Base-by-base conservation (phyloP, 2,888 invertebrate species). In the Xestobium rufovillosum region DNA sequence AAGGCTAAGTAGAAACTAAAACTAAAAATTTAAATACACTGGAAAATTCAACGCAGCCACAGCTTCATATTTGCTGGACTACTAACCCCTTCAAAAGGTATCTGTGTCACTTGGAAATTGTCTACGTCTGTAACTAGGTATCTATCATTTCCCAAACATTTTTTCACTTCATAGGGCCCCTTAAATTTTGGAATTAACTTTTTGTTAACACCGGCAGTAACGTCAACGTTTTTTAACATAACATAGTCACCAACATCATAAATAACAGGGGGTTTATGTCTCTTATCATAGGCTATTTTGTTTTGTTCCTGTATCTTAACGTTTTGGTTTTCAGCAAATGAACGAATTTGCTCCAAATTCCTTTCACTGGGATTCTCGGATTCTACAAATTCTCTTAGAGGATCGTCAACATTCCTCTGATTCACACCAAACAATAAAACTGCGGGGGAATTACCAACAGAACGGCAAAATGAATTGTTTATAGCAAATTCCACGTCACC, bases 131-230 rank as follows among this genome's bases (percentile, higher is more conserved):
- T 34, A 12, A 47, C 27, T 4, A 48, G 31, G 33, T 47, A 52
- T 25, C 49, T 36, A 32, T 52, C 49, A 36, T 42, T 42, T 12
- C 31, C 40, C 6, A 52, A 30, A 6, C 42, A 36, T 31, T 49
- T 49, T 19, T 45, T 38, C 10, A 48, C 44, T 8, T 32, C 36
- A 26, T 49, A 49, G 13, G 46, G 52, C 8, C 48, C 50, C 36
- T 45, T 46, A 41, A 29, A 48, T 19, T 47, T 47, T 3, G 49
- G 48, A 9, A 48, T 40, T 4, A 45, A 31, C 16, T 49, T 49
- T 33, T 50, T 50, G 38, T 46, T 47, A 3, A 26, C 29, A 13
- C 42, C 44, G 1, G 34, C 36, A 2, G 45, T 31, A 27, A 35
- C 38, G 14, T 49, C 50, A 2, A 42, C 29, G 29, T 51, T 50